These are phyloP conservation scores for Drosophila barbarae DNA, from an alignment of 2,888 invertebrate genomes.

Conservation along the genomic window DNA sequence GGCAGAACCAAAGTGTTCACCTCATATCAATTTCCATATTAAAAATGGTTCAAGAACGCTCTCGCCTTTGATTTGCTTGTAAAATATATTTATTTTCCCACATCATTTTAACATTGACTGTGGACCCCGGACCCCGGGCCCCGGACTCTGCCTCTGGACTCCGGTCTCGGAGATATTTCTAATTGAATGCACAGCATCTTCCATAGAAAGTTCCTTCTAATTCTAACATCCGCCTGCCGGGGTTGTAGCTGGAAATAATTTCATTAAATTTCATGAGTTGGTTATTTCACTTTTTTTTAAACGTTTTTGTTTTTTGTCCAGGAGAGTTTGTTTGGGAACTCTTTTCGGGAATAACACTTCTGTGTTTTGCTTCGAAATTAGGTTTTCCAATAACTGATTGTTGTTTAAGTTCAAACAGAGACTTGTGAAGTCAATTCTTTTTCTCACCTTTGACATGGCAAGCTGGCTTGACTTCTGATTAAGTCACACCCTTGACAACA, in stretches of 20 bases:
- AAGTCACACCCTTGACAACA: conserved; percentile 13
- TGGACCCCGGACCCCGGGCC: neutral
- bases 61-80: conserved; percentile 63
- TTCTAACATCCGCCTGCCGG: conserved; percentile 17
- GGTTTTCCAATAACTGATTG: conserved; percentile 7
- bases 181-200: conserved; percentile 64
- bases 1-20: conserved; percentile 39
- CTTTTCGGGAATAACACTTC: neutral
- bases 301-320: conserved; percentile 1
- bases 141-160: conserved; percentile 1
- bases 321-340: neutral
- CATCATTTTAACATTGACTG: conserved; percentile 53
- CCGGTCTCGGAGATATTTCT: conserved; percentile 48
- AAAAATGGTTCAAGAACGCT: conserved; percentile 54
- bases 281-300: conserved; percentile 36
- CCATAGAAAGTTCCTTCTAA: conserved; percentile 24
- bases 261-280: conserved; percentile 68
- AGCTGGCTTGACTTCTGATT: conserved; percentile 1
- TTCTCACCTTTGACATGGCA: conserved; percentile 13
- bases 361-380: conserved; percentile 12
- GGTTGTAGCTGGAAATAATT: conserved; percentile 52
- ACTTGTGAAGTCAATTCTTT: conserved; percentile 11
- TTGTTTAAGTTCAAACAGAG: conserved; percentile 4
- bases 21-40: conserved; percentile 73
- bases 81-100: conserved; percentile 58